Evolutionary conservation across 1,140 invertebrate genomes (phyloP).

Genomic region (Maconellicoccus hirsutus): DNA sequence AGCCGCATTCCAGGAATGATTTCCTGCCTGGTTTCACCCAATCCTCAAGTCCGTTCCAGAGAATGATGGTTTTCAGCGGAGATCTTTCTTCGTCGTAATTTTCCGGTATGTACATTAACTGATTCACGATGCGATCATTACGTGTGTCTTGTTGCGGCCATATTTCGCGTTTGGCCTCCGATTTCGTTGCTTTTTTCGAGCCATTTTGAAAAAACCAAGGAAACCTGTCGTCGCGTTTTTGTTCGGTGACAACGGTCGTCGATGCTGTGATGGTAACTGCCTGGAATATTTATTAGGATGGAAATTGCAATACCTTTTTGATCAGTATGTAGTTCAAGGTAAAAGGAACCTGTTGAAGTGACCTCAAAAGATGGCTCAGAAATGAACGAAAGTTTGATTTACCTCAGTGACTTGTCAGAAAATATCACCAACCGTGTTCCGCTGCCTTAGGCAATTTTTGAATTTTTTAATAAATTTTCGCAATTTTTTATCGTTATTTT

Average conservation of each 20-base stretch:
- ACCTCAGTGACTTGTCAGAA: too few relatives aligned
- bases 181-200: neutral
- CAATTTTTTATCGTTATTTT: too few relatives aligned
- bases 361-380: too few relatives aligned
- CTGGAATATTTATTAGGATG: too few relatives aligned
- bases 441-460: too few relatives aligned
- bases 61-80: slow-evolving; percentile 59
- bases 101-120: slow-evolving; percentile 58
- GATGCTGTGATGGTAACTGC: neutral
- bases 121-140: slow-evolving; percentile 56
- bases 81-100: slow-evolving; percentile 25
- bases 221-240: neutral
- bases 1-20: slow-evolving; percentile 51
- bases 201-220: slow-evolving; percentile 16
- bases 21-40: slow-evolving; percentile 51
- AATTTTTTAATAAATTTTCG: too few relatives aligned
- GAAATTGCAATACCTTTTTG: too few relatives aligned
- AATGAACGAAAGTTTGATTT: too few relatives aligned
- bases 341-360: too few relatives aligned
- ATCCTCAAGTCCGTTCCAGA: slow-evolving; percentile 68
- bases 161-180: slow-evolving; percentile 29
- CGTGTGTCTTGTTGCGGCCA: slow-evolving; percentile 47
- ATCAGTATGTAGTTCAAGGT: too few relatives aligned
- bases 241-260: neutral
- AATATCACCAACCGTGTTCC: too few relatives aligned